These are phyloP conservation scores for Yponomeuta sedellus DNA, from an alignment of 2,888 invertebrate genomes.

Conservation along the genomic window DNA sequence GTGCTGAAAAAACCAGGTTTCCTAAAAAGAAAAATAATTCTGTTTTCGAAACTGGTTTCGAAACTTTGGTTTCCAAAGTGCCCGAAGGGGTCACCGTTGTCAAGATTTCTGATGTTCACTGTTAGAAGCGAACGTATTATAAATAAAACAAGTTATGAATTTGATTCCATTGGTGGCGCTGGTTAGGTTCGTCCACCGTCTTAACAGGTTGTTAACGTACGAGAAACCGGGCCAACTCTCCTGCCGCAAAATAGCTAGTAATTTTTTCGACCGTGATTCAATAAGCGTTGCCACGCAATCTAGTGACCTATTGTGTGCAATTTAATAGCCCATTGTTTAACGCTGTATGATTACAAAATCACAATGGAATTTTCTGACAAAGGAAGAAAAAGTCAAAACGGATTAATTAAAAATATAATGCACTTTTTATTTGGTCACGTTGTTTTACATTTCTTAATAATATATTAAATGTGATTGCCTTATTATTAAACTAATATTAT, in stretches of 20 bases:
- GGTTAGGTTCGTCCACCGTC: no score
- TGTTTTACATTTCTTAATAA: slow-evolving; percentile 4
- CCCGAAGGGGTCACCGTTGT: no score
- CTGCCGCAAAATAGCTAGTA: not conserved
- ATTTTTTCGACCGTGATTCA: not conserved
- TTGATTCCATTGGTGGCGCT: no score
- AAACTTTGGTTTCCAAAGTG: no score
- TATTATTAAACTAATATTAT: not conserved
- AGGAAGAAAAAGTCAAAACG: not conserved
- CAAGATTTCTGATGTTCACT: no score
- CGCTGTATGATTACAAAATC: not conserved
- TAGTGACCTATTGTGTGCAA: not conserved
- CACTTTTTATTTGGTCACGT: slow-evolving; percentile 5
- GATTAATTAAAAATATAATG: not conserved
- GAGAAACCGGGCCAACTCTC: not conserved
- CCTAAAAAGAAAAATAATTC: no score
- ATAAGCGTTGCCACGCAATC: not conserved
- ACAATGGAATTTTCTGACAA: not conserved
- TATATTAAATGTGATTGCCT: not conserved
- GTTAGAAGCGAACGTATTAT: no score
- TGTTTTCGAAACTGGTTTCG: no score
- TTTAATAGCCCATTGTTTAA: slow-evolving; percentile 1
- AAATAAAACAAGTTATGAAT: no score
- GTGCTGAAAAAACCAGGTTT: no score
- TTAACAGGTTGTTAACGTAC: no score